These are phyloP conservation scores for Goniozus legneri DNA, from an alignment of 1,140 invertebrate genomes.

Conservation along the genomic window DNA sequence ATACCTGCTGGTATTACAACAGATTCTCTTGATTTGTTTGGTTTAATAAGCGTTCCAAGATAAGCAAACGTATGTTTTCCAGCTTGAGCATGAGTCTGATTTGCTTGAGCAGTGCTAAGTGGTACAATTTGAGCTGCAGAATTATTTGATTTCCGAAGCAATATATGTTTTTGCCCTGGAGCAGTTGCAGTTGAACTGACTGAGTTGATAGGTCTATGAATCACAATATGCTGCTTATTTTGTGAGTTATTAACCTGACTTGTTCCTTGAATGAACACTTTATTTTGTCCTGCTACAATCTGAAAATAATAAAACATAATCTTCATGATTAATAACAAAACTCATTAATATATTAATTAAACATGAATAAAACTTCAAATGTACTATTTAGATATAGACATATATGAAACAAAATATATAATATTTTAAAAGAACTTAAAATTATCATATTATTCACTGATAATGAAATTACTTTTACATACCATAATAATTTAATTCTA, in stretches of 20 bases:
- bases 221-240: conserved; percentile 44
- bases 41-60: conserved; percentile 47
- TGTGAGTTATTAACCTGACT: conserved; percentile 37
- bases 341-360: too few relatives aligned
- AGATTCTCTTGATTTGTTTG: conserved; percentile 42
- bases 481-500: too few relatives aligned
- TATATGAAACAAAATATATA: too few relatives aligned
- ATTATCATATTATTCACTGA: too few relatives aligned
- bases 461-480: too few relatives aligned
- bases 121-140: conserved; percentile 49
- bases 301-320: conserved; percentile 23
- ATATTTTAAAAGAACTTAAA: too few relatives aligned
- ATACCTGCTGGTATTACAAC: conserved; percentile 45
- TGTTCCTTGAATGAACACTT: conserved; percentile 45
- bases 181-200: conserved; percentile 27
- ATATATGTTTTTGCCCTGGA: conserved; percentile 45
- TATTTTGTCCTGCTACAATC: conserved; percentile 40
- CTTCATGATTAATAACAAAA: too few relatives aligned
- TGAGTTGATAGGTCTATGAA: conserved; percentile 41
- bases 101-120: conserved; percentile 35
- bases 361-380: too few relatives aligned
- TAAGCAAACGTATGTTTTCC: conserved; percentile 51
- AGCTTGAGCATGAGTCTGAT: conserved; percentile 32
- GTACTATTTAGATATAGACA: too few relatives aligned
- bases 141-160: conserved; percentile 44